These are phyloP conservation scores for Prunella himalayana DNA, from an alignment of 2,113 vertebrate species.

Conservation along the genomic window DNA sequence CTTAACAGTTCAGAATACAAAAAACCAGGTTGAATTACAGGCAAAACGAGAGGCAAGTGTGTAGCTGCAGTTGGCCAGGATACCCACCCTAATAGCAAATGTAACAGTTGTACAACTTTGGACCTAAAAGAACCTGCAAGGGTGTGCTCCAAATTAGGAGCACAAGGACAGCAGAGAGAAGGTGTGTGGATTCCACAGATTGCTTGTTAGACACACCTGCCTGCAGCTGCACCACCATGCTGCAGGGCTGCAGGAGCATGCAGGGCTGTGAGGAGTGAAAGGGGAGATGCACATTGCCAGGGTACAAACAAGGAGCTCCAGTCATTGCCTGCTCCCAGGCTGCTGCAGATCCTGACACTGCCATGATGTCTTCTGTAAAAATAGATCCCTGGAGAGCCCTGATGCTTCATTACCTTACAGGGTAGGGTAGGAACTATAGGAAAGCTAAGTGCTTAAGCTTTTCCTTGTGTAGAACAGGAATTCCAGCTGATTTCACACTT, in stretches of 20 bases:
- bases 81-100: neutral
- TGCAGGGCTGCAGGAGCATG: neutral
- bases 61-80: neutral
- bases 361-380: neutral
- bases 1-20: neutral
- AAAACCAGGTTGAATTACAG: neutral
- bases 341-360: neutral
- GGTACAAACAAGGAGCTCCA: fast-evolving
- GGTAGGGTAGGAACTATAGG: neutral
- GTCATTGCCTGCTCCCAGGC: neutral
- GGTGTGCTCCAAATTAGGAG: fast-evolving
- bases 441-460: neutral
- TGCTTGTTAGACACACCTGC: neutral
- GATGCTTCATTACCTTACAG: neutral
- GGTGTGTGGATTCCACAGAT: fast-evolving
- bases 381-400: neutral
- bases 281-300: neutral
- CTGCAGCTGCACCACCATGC: neutral
- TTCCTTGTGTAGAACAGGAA: neutral
- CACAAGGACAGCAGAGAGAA: neutral
- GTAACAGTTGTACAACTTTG: neutral
- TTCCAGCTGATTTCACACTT: neutral
- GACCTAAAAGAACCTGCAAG: neutral
- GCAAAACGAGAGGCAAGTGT: neutral
- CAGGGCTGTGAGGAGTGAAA: neutral